phyloP scores from a whole-genome alignment of 2,888 invertebrate species.

The Epinotia nisella region DNA sequence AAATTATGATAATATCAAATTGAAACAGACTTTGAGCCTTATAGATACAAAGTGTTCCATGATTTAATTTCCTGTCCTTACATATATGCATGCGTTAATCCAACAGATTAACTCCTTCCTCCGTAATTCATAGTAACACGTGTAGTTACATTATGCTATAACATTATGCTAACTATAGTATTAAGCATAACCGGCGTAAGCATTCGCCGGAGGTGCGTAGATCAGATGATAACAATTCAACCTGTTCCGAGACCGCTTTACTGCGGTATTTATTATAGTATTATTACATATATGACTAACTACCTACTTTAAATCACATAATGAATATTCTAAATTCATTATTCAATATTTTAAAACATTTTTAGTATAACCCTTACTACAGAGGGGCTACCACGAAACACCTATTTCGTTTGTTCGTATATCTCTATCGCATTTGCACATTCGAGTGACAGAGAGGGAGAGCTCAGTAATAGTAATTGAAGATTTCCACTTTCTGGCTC shows the following conservation, averaged over 20 bases:
- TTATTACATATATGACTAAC: neutral
- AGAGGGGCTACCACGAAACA: no score
- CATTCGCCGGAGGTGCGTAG: slow-evolving; percentile 32
- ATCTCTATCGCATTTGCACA: no score
- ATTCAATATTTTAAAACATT: no score
- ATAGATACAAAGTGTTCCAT: neutral
- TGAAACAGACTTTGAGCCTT: neutral
- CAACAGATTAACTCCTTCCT: slow-evolving; percentile 7
- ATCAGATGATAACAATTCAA: slow-evolving; percentile 25
- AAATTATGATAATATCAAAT: neutral
- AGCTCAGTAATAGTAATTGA: no score
- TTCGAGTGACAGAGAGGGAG: no score
- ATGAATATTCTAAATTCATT: no score
- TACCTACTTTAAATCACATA: neutral
- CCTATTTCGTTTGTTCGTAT: no score
- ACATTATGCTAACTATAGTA: slow-evolving; percentile 27
- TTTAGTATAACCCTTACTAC: no score
- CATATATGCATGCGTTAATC: neutral
- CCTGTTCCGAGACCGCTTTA: slow-evolving; percentile 9
- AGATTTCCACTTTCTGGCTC: no score
- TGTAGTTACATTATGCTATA: slow-evolving; percentile 22
- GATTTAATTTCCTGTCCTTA: neutral
- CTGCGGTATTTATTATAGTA: neutral
- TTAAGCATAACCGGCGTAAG: slow-evolving; percentile 14
- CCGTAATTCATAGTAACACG: neutral